Evolutionary conservation across 2,888 invertebrate genomes (phyloP).

Genomic region (Mellilla xanthometata): DNA sequence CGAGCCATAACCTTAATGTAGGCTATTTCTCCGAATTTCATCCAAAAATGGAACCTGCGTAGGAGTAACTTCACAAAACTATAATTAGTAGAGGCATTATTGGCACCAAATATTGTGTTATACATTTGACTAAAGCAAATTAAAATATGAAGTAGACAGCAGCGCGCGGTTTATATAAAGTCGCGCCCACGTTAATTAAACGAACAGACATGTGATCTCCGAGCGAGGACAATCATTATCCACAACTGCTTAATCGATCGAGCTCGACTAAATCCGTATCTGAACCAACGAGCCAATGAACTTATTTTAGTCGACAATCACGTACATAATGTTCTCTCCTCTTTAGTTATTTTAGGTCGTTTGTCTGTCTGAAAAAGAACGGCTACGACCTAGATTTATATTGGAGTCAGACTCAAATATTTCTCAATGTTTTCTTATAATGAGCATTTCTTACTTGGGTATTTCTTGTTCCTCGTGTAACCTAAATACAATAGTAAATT

Average conservation of each 20-base stretch:
- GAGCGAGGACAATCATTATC: neutral
- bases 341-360: neutral
- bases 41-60: too few relatives aligned
- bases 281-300: neutral
- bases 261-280: neutral
- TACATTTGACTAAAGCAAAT: too few relatives aligned
- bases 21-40: too few relatives aligned
- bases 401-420: neutral
- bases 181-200: conserved; percentile 26
- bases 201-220: neutral
- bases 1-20: too few relatives aligned
- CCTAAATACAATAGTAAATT: too few relatives aligned
- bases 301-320: neutral
- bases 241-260: conserved; percentile 3
- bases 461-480: too few relatives aligned
- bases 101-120: too few relatives aligned
- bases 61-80: too few relatives aligned
- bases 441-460: too few relatives aligned
- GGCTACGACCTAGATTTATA: neutral
- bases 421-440: too few relatives aligned
- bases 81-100: too few relatives aligned
- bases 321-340: neutral
- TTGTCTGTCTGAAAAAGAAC: neutral
- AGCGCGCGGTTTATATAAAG: neutral
- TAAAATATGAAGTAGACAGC: too few relatives aligned